Conservation (phyloP, 1,140 invertebrate species). For the Pantala flavescens region DNA sequence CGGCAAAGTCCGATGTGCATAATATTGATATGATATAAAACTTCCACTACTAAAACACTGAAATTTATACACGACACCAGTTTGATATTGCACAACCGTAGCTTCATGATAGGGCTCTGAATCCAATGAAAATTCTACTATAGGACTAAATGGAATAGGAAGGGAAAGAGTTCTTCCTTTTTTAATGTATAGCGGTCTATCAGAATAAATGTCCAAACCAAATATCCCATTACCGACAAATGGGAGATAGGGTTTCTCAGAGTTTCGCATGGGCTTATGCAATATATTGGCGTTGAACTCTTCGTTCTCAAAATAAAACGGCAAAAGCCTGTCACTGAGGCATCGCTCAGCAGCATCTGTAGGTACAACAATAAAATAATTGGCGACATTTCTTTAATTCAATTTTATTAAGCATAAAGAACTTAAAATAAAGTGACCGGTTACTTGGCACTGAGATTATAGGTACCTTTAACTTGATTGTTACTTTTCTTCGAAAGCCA, state of each 20-base stretch:
- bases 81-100: constrained; percentile 42
- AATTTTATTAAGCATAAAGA: neutral
- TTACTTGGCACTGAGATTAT: constrained; percentile 17
- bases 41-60: constrained; percentile 53
- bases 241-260: constrained; percentile 52
- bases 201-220: constrained; percentile 50
- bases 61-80: constrained; percentile 50
- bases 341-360: constrained; percentile 49
- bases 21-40: constrained; percentile 56
- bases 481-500: constrained; percentile 41
- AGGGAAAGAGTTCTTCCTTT: constrained; percentile 58
- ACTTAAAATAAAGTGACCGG: constrained; percentile 7
- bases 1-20: constrained; percentile 66
- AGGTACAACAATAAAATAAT: constrained; percentile 19
- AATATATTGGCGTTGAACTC: constrained; percentile 60
- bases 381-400: constrained; percentile 8
- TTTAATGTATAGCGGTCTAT: constrained; percentile 57
- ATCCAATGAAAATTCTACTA: constrained; percentile 47
- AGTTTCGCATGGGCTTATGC: constrained; percentile 40
- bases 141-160: constrained; percentile 59
- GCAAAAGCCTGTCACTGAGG: constrained; percentile 48
- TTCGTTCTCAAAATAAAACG: constrained; percentile 44
- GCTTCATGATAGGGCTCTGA: constrained; percentile 42
- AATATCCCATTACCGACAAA: constrained; percentile 72
- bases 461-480: constrained; percentile 18